These are phyloP conservation scores for Calliphora vomitoria DNA, from an alignment of 2,888 invertebrate species.

Conservation along the genomic window DNA sequence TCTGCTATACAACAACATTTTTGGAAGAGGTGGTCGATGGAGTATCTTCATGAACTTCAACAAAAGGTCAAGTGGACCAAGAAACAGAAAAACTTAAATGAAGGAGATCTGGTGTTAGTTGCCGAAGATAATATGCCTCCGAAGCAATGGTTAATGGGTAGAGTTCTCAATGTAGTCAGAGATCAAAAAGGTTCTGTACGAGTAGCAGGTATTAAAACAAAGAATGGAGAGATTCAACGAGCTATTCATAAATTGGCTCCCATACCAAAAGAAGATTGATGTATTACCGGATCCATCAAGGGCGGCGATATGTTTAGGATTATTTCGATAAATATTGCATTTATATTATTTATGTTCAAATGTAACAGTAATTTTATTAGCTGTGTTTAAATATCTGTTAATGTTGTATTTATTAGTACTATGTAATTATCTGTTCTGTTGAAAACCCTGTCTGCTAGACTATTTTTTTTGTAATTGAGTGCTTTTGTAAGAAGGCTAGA, in stretches of 20 bases:
- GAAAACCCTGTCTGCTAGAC: neutral
- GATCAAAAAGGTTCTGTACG: conserved; percentile 17
- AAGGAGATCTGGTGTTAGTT: conserved; percentile 59
- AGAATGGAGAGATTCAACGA: conserved; percentile 18
- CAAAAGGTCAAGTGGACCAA: conserved; percentile 62
- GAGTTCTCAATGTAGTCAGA: neutral
- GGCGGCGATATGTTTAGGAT: conserved; percentile 15
- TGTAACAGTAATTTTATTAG: neutral
- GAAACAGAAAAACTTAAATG: neutral
- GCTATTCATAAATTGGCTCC: conserved; percentile 38
- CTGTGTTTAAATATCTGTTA: neutral
- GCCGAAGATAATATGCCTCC: conserved; percentile 57
- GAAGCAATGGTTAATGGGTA: conserved; percentile 29
- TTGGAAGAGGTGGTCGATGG: conserved; percentile 63
- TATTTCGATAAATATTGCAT: too few species aligned
- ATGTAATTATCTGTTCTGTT: neutral
- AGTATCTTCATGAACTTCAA: conserved; percentile 65
- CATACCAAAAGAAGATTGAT: conserved; percentile 44
- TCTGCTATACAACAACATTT: conserved; percentile 60
- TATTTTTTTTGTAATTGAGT: neutral
- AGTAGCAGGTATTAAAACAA: conserved; percentile 40
- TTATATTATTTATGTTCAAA: neutral
- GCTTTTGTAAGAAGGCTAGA: too few species aligned
- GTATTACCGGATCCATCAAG: conserved; percentile 36
- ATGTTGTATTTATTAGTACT: neutral